Base-by-base conservation (phyloP, 2,797 vertebrate species). In the Chaetophractus vellerosus region DNA sequence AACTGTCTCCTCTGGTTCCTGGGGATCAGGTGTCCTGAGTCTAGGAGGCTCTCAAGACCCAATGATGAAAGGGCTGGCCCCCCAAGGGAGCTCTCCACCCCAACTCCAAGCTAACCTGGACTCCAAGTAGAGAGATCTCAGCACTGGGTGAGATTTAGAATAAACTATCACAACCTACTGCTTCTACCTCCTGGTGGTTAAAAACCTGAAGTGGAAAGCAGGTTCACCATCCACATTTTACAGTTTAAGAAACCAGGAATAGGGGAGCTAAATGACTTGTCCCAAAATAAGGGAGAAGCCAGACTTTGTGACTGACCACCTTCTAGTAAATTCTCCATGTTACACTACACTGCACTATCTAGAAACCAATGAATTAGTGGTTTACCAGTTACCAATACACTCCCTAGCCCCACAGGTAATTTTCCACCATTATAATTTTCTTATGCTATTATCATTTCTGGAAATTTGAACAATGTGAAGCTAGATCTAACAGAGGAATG, bases 401-500 rank as follows among this genome's bases (percentile, higher is more conserved):
- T 38, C 16, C 63, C 31, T 55, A 74, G 33, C 26, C 2, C 48
- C 41, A 14, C 4, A 6, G 14, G 2, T 10, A 36, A 33, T 33
- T n/a, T 64, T 63, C 38, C 45, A 15, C 15, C 14, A 12, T 76
- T 68, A 16, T 36, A 9, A 59, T 80, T 79, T 63, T 88, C 45
- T 94, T 63, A 41, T 91, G 59, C 11, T 57, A 45, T 21, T 52
- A 55, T 48, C 48, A 80, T 57, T 92, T 93, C 85, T 76, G 76
- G 66, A 88, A 61, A 84, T 95, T 83, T 66, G 66, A 1, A 55
- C 33, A 57, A 12, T 36, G 45, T 90, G 71, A 45, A 66, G 57
- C 71, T 50, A 63, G 75, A 84, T 5, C 80, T 69, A 16, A 31
- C 21, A 41, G 71, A 88, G 74, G 57, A 74, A 41, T 3, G 55